phyloP scores from a whole-genome alignment of 2,888 invertebrate genomes.

The Mycogona germanica region DNA sequence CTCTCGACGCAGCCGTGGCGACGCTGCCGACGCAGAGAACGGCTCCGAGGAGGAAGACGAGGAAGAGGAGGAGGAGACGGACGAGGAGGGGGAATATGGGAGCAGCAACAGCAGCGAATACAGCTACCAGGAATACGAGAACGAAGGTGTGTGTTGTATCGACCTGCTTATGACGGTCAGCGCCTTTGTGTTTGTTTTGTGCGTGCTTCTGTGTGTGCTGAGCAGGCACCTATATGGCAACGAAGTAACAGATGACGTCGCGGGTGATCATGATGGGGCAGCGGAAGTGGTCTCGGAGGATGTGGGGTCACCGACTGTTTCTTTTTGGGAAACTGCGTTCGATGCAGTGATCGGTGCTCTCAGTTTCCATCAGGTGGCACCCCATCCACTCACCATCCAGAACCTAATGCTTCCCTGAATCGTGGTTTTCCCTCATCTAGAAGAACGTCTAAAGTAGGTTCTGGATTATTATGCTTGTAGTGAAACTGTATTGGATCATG shows the following conservation, averaged over 20 bases:
- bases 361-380: too few species aligned
- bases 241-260: too few species aligned
- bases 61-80: conserved; percentile 32
- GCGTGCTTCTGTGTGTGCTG: conserved; percentile 7
- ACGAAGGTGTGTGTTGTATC: conserved; percentile 19
- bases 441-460: too few species aligned
- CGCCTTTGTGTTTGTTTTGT: conserved; percentile 8
- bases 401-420: too few species aligned
- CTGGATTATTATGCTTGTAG: too few species aligned
- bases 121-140: conserved; percentile 24
- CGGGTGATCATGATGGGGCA: conserved; percentile 3
- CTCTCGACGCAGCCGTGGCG: conserved; percentile 36
- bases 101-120: conserved; percentile 28
- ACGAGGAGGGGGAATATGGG: conserved; percentile 23
- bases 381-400: too few species aligned
- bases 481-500: too few species aligned
- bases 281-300: too few species aligned
- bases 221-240: conserved; percentile 4
- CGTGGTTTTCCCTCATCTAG: too few species aligned
- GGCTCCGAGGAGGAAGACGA: conserved; percentile 28
- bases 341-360: too few species aligned
- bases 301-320: too few species aligned
- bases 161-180: conserved; percentile 13
- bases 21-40: conserved; percentile 30
- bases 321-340: too few species aligned